phyloP scores from a whole-genome alignment of 2,797 vertebrate genomes.

The Borostomias antarcticus region DNA sequence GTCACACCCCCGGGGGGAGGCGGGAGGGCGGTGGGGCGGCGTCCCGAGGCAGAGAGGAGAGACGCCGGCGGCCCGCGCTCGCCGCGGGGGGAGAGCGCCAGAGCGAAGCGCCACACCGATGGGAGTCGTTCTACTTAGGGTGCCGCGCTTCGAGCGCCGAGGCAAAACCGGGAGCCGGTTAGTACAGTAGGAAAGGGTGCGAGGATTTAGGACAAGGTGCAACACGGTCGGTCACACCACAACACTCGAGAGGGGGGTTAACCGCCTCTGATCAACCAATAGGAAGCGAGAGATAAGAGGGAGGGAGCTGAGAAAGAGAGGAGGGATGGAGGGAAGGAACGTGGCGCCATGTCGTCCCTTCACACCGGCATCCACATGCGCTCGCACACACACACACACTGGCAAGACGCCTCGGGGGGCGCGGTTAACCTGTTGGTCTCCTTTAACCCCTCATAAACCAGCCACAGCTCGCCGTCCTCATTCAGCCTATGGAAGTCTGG shows the following conservation, averaged over 20 bases:
- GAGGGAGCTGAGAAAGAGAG: not conserved
- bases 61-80: too few relatives aligned
- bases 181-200: not conserved
- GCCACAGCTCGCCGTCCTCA: conserved; percentile 99
- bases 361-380: conserved; percentile 42
- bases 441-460: conserved; percentile 99
- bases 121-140: too few relatives aligned
- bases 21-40: too few relatives aligned
- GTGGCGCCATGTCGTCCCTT: conserved; percentile 23
- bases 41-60: conserved; percentile 10
- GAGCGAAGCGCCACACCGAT: too few relatives aligned
- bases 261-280: too few relatives aligned
- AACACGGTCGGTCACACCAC: not conserved
- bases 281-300: not conserved
- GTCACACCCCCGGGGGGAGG: too few relatives aligned
- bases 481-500: conserved; percentile 94
- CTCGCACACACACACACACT: too few relatives aligned
- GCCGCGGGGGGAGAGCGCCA: too few relatives aligned
- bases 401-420: conserved; percentile 64
- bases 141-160: too few relatives aligned
- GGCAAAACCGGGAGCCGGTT: not conserved
- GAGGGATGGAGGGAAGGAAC: conserved; percentile 31
- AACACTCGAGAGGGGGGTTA: too few relatives aligned
- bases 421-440: conserved; percentile 95
- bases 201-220: not conserved